A percentile compares a stretch with the other conserved stretches of the same genome.
Conservation (phyloP, 2,888 invertebrate species). For the Meiosimyza platycephala region DNA sequence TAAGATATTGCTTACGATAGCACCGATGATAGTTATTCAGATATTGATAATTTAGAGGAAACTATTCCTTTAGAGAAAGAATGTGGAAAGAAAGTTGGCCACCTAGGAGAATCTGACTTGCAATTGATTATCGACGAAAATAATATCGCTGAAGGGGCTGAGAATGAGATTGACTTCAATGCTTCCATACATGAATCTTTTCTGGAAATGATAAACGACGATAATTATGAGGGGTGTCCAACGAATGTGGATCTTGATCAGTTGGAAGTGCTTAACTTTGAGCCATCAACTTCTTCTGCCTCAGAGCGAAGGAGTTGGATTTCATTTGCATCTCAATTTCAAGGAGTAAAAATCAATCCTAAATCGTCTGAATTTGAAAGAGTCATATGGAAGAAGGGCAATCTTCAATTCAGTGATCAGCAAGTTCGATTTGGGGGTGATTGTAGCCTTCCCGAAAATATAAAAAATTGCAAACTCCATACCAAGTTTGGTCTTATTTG, state of each 20-base stretch:
- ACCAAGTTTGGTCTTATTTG: no score
- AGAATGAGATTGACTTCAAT: neutral
- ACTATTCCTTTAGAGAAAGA: no score
- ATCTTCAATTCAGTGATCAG: no score
- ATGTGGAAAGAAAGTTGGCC: neutral
- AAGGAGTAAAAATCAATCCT: neutral
- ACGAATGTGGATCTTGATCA: neutral
- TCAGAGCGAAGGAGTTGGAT: no score
- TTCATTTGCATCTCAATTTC: neutral
- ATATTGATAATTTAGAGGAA: neutral
- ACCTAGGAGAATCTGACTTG: neutral
- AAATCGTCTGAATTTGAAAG: no score
- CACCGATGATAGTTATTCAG: neutral
- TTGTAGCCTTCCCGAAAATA: no score
- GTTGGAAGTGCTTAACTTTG: no score
- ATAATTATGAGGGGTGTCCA: no score
- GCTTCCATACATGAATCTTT: neutral
- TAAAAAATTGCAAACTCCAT: no score
- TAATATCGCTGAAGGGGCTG: neutral
- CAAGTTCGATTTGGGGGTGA: no score
- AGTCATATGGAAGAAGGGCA: no score
- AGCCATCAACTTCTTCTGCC: no score
- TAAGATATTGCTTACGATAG: neutral
- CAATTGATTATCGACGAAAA: neutral
- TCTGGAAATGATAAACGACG: conserved; percentile 3